These are phyloP conservation scores for Triplophysa bombifrons DNA, from an alignment of 2,797 vertebrate genomes.

Conservation along the genomic window DNA sequence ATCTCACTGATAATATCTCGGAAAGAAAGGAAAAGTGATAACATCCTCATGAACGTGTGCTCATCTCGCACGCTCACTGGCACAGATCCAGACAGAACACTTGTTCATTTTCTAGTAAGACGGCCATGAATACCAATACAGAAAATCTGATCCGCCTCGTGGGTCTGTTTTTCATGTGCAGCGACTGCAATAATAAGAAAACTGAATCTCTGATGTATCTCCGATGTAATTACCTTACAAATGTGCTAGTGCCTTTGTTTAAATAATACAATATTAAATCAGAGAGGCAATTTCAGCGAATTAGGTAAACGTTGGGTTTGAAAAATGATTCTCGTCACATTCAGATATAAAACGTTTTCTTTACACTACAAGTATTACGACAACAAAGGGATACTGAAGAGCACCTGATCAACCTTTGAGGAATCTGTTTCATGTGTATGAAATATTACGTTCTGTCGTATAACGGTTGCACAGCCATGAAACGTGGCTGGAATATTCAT, in stretches of 20 bases:
- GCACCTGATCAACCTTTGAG: not conserved
- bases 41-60: conserved; percentile 12
- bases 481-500: conserved; percentile 40
- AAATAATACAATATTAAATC: conserved; percentile 8
- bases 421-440: conserved; percentile 1
- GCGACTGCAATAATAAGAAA: not conserved
- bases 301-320: not conserved
- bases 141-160: conserved; percentile 1
- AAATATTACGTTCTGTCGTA: conserved; percentile 18
- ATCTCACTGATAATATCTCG: not conserved
- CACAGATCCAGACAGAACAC: conserved; percentile 21
- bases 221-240: conserved; percentile 7
- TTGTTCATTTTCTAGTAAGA: conserved; percentile 30
- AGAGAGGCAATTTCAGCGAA: not conserved
- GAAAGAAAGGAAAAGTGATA: not conserved
- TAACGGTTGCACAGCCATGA: conserved; percentile 18
- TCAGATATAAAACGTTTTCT: not conserved
- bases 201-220: not conserved
- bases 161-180: conserved; percentile 7
- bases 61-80: conserved; percentile 1
- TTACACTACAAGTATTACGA: not conserved
- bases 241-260: not conserved
- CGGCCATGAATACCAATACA: conserved; percentile 10
- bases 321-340: not conserved
- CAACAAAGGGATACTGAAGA: not conserved